phyloP scores from a whole-genome alignment of 23 tunicate genomes.

The Botrylloides violaceus region DNA sequence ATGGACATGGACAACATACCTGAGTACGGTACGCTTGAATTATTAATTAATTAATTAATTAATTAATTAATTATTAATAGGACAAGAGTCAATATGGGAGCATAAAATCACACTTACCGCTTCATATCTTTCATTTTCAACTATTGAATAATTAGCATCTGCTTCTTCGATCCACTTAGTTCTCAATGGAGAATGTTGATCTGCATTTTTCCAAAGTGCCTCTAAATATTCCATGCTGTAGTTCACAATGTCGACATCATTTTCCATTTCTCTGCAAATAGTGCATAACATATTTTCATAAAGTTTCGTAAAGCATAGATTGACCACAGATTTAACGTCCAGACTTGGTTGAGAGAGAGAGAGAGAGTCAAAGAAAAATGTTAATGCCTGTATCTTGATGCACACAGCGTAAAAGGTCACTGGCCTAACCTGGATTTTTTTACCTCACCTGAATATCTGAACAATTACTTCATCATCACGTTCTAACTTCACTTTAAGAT shows the following conservation, averaged over 20 bases:
- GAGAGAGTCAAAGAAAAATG: no score
- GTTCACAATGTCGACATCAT: constrained; percentile 48
- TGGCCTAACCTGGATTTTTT: not conserved
- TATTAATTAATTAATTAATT: not conserved
- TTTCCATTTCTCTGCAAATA: constrained; percentile 38
- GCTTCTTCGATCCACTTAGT: constrained; percentile 52
- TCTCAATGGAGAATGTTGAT: constrained; percentile 41
- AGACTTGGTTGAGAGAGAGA: no score
- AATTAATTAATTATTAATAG: no score
- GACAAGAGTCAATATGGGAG: not conserved
- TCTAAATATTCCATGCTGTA: constrained; percentile 38
- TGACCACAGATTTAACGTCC: no score
- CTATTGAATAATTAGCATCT: constrained; percentile 34
- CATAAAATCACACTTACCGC: constrained; percentile 45
- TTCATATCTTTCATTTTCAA: constrained; percentile 68
- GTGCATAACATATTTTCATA: no score
- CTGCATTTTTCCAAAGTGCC: constrained; percentile 49
- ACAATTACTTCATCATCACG: constrained; percentile 52
- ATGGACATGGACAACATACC: no score
- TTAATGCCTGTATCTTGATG: no score
- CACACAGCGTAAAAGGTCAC: not conserved
- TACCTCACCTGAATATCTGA: constrained; percentile 36
- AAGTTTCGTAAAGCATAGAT: no score
- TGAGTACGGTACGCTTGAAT: no score
- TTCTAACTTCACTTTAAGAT: constrained; percentile 44